Conservation (phyloP, 2,797 vertebrate species). For the Alca torda region DNA sequence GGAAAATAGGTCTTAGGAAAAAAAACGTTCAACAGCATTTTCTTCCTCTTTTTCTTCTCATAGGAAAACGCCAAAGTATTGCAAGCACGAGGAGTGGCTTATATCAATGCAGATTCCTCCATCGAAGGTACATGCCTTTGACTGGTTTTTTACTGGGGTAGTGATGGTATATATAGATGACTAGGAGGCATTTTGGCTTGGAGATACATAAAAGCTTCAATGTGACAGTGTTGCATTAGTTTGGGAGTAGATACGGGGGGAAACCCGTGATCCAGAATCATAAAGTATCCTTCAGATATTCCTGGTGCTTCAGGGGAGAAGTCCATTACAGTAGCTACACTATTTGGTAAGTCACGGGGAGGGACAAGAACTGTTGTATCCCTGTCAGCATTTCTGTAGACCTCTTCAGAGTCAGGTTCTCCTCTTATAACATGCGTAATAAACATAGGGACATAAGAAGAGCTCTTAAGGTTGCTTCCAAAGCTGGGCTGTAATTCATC, state of each 20-base stretch:
- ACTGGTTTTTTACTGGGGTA: background rate
- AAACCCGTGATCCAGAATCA: background rate
- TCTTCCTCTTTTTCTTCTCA: background rate
- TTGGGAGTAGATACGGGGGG: background rate
- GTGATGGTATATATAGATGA: background rate
- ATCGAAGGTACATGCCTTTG: constrained; percentile 83
- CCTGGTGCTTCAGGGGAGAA: background rate
- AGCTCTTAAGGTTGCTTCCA: background rate
- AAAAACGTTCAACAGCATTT: background rate
- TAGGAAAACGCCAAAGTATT: constrained; percentile 92
- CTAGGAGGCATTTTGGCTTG: background rate
- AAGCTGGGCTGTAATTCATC: background rate
- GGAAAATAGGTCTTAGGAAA: background rate
- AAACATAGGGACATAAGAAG: background rate
- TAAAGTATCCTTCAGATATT: background rate
- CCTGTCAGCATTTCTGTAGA: background rate
- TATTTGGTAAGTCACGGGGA: background rate
- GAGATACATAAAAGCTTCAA: background rate
- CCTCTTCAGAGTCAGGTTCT: background rate
- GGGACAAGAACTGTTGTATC: background rate
- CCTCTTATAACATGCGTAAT: fast-evolving
- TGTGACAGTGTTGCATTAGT: background rate
- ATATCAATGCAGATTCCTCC: constrained; percentile 94
- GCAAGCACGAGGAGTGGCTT: constrained; percentile 89
- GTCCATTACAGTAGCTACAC: background rate